Evolutionary conservation across 2,888 invertebrate genomes (phyloP), one percentile per base, ranked within the genome.

Genomic region (Sicus ferrugineus): DNA sequence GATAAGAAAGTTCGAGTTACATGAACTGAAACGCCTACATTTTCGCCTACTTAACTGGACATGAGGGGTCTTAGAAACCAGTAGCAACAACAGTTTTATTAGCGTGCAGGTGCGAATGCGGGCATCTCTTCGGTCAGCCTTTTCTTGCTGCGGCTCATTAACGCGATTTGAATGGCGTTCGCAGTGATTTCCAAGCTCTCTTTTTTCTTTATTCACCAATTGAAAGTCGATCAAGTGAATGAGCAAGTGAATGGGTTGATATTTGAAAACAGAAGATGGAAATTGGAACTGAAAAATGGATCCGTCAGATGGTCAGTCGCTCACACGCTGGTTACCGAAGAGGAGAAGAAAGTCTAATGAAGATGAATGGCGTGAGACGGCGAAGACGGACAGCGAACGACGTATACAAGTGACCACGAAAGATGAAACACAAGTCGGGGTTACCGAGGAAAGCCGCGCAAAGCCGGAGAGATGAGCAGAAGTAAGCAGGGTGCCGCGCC

Each of bases 361-460:
- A 64, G 50, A 61, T 21, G 42, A 34, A 26, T 42, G 38, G 6
- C 14, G 42, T 38, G 61, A 38, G 31, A 38, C 61, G 42, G 42
- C 34, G 59, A 52, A 70, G 67, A 69, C 67, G 38, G 64, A 56
- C 68, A 69, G 64, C 69, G 67, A 64, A 64, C 66, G 62, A 16
- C 70, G 63, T 67, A 67, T 30, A 61, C 31, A 34, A 30, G 34
- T 61, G 30, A 61, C 42, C 42, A 42, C 42, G n/a, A 9, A 42
- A 42, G n/a, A 1, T 7, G 2, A 42, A 42, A 9, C 9, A 42
- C 4, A 42, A 42, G 3, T n/a, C 14, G 34, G 34, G 34, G 34
- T 34, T 34, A 34, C 2, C 34, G 34, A 34, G 34, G 34, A 1
- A 1, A n/a, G 5, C 7, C 11, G n/a, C n/a, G n/a, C n/a, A n/a